Conservation (phyloP, 2,113 vertebrate genomes). For the Ranitomeya imitator region DNA sequence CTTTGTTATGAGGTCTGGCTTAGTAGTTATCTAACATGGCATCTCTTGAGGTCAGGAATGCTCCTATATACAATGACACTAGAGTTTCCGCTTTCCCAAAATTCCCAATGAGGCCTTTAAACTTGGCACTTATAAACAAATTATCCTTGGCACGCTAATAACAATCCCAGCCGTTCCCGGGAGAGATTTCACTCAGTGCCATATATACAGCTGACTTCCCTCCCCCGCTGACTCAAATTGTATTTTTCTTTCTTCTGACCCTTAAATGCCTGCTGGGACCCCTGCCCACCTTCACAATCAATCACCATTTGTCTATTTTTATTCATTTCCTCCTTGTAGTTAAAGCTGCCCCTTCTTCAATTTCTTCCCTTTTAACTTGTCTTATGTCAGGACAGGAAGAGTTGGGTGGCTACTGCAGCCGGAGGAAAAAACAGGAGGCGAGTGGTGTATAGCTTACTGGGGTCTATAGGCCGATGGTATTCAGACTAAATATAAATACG, state of each 20-base stretch:
- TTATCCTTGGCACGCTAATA: constrained; percentile 38
- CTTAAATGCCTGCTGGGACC: constrained; percentile 39
- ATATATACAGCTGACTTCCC: constrained; percentile 39
- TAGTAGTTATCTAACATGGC: neutral
- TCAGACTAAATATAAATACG: constrained; percentile 45
- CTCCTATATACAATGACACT: constrained; percentile 22
- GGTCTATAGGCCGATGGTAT: neutral
- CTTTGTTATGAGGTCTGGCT: neutral
- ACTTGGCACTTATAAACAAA: constrained; percentile 38
- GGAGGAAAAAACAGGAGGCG: constrained; percentile 41
- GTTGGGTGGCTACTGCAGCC: constrained; percentile 28
- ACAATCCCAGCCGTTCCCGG: constrained; percentile 31
- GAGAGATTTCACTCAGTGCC: constrained; percentile 43
- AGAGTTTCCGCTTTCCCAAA: constrained; percentile 37
- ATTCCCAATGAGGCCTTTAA: constrained; percentile 45
- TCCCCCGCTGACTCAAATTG: constrained; percentile 15
- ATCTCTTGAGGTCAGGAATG: neutral
- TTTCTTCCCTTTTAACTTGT: constrained; percentile 9
- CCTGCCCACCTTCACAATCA: constrained; percentile 11
- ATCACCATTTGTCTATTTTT: constrained; percentile 39
- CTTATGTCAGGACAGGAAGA: constrained; percentile 42
- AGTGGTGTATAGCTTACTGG: neutral
- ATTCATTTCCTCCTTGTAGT: constrained; percentile 51
- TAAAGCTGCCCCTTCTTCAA: neutral
- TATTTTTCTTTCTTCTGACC: constrained; percentile 40